phyloP scores from a whole-genome alignment of 2,797 vertebrate species.

The Cercopithecus hamlyni region DNA sequence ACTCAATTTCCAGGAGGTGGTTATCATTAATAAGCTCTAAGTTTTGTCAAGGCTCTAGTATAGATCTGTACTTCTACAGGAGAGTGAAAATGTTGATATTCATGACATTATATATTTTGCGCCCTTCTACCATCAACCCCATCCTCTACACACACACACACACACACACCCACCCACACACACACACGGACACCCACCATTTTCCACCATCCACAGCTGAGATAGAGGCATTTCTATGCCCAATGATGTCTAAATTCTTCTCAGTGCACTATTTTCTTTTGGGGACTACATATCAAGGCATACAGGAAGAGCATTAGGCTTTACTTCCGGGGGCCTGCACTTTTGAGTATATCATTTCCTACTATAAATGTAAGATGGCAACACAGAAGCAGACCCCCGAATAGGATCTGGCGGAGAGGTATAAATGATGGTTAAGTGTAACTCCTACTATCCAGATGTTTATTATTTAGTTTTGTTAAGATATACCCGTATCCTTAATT shows the following conservation, averaged over 20 bases:
- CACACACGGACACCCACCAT: background rate
- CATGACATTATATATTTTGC: background rate
- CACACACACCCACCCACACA: background rate
- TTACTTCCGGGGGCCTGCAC: background rate
- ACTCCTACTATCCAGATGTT: background rate
- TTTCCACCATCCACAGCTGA: background rate
- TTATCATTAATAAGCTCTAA: background rate
- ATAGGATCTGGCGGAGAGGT: background rate
- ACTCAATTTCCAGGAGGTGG: slow-evolving; percentile 1
- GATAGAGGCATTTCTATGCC: background rate
- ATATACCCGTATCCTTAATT: background rate
- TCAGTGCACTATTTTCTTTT: background rate
- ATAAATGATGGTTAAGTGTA: background rate
- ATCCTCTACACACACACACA: background rate
- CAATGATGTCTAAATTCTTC: background rate
- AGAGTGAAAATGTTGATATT: background rate
- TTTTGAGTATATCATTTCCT: background rate
- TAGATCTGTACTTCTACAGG: background rate
- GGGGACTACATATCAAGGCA: background rate
- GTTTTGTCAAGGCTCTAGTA: background rate
- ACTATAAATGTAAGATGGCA: background rate
- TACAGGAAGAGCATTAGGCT: background rate
- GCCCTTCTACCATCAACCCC: background rate
- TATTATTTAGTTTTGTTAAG: background rate
- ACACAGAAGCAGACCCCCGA: background rate